phyloP scores from a whole-genome alignment of 1,140 invertebrate genomes.

The Sarcophaga peregrina region DNA sequence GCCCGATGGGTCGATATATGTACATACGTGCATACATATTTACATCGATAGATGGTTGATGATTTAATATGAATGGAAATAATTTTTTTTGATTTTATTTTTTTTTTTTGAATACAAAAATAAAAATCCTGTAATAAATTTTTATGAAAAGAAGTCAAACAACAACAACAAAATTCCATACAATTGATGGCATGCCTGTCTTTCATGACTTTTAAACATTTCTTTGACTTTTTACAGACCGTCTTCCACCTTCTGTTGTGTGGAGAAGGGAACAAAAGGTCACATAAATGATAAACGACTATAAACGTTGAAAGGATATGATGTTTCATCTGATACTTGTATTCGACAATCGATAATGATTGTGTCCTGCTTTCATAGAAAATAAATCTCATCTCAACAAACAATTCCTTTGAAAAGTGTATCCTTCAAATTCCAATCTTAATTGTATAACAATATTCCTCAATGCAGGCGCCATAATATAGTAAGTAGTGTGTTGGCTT shows the following conservation, averaged over 20 bases:
- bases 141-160: not conserved
- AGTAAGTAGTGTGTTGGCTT: too few relatives aligned
- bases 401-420: too few relatives aligned
- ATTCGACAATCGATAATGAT: not conserved
- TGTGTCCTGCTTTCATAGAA: too few relatives aligned
- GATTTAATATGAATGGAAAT: too few relatives aligned
- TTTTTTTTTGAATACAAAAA: too few relatives aligned
- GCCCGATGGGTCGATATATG: not conserved
- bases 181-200: not conserved
- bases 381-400: too few relatives aligned
- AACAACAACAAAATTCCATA: not conserved
- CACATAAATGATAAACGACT: slow-evolving; percentile 32
- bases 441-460: too few relatives aligned
- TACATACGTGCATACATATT: too few relatives aligned
- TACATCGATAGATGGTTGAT: too few relatives aligned
- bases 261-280: slow-evolving; percentile 16
- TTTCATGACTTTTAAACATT: slow-evolving; percentile 10
- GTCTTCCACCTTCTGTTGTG: not conserved
- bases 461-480: too few relatives aligned
- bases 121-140: slow-evolving; percentile 13
- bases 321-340: not conserved
- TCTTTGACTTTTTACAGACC: not conserved
- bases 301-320: not conserved
- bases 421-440: too few relatives aligned
- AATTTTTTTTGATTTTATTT: too few relatives aligned